Evolutionary conservation across 2,888 invertebrate species (phyloP), one percentile per base, ranked within the genome.

Genomic region (Cartodere bifasciata): DNA sequence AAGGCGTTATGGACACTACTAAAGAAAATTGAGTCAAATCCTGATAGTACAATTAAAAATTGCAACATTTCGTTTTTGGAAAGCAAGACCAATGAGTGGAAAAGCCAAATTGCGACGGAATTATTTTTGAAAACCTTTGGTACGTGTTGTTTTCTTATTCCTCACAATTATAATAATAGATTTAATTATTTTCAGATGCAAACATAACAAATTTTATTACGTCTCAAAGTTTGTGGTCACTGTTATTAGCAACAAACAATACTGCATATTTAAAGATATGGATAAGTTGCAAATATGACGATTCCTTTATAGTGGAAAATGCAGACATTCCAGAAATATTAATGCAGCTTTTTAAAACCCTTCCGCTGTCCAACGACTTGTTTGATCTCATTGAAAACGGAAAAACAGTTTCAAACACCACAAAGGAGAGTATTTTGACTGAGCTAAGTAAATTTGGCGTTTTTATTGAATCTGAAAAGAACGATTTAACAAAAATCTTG

Each of bases 371-470:
- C n/a, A n/a, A n/a, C n/a, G n/a, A n/a, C n/a, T n/a, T n/a, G n/a
- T n/a, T n/a, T n/a, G n/a, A n/a, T n/a, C n/a, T n/a, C n/a, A n/a
- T n/a, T n/a, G n/a, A n/a, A n/a, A n/a, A n/a, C n/a, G n/a, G n/a
- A n/a, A n/a, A n/a, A n/a, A n/a, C n/a, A n/a, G n/a, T n/a, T n/a
- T n/a, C n/a, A n/a, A n/a, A n/a, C n/a, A n/a, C n/a, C n/a, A n/a
- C n/a, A 9, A 69, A 68, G 51, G 61, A 73, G 50, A 61, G 66
- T 38, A 60, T 73, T 39, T 67, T 73, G 38, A 72, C 75, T 47
- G 68, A 71, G 32, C 52, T 78, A 3, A 63, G 66, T 34, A 66
- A 68, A 29, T 75, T 71, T 43, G 81, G 81, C 1, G 64, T 77
- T 43, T 73, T 81, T 31, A 65, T 67, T 36, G 58, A 64, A 9